Evolutionary conservation across 2,113 vertebrate genomes (phyloP).

Genomic region (Peromyscus polionotus): DNA sequence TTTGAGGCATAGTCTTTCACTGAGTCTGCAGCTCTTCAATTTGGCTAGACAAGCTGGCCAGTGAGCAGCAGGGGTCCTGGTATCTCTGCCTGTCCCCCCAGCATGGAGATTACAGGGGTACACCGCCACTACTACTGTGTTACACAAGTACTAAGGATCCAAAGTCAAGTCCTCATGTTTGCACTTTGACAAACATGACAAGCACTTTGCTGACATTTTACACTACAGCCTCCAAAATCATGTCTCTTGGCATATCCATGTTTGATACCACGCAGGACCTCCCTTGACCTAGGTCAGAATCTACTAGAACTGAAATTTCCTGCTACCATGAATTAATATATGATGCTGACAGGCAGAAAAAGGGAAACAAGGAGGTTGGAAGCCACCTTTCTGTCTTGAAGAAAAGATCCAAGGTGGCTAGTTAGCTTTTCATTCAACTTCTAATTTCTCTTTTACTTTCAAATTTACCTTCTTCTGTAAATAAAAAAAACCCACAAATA

Average conservation of each 20-base stretch:
- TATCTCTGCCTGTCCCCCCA: background rate
- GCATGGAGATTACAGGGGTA: background rate
- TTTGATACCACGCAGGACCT: background rate
- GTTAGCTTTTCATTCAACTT: background rate
- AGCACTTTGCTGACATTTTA: background rate
- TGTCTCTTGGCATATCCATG: background rate
- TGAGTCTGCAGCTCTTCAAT: background rate
- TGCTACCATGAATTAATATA: background rate
- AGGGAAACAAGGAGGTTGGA: background rate
- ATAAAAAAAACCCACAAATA: background rate
- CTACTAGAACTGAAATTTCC: slow-evolving; percentile 2
- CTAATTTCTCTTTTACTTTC: slow-evolving; percentile 30
- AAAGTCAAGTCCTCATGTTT: background rate
- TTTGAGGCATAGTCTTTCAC: background rate
- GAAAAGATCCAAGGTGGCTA: background rate
- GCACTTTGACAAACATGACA: too few species aligned
- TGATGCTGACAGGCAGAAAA: background rate
- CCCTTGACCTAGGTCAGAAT: background rate
- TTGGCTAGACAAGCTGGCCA: background rate
- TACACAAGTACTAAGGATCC: background rate
- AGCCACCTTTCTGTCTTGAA: background rate
- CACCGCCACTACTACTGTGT: background rate
- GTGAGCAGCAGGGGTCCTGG: background rate
- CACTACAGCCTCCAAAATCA: background rate
- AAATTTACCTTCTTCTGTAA: background rate